Percentiles rank a stretch among this genome's conserved stretches.
Evolutionary conservation across 2,113 vertebrate genomes (phyloP).

Genomic region (Tonatia bakeri): DNA sequence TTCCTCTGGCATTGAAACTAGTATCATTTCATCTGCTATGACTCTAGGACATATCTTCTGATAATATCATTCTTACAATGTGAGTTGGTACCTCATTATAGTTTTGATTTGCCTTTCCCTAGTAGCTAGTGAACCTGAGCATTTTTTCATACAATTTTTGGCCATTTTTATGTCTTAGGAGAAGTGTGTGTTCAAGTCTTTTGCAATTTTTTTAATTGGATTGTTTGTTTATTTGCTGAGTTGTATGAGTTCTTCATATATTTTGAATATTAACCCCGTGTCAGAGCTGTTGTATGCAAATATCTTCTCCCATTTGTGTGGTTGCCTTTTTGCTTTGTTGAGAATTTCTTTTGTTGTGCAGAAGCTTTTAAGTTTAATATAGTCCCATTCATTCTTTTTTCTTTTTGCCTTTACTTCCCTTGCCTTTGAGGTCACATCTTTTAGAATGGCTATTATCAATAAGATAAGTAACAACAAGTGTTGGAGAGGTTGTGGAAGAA

Average conservation of each 20-base stretch:
- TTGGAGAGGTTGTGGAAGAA: background rate
- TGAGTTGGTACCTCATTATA: background rate
- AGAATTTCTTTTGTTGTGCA: background rate
- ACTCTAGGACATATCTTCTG: background rate
- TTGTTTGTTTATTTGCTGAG: background rate
- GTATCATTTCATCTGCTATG: background rate
- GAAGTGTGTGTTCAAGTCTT: background rate
- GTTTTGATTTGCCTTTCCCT: background rate
- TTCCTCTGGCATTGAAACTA: background rate
- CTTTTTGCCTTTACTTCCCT: background rate
- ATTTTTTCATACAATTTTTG: background rate
- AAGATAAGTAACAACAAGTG: background rate
- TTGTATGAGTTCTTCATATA: background rate
- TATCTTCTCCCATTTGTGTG: background rate
- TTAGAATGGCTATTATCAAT: background rate
- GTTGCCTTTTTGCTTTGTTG: background rate
- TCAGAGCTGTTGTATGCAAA: background rate
- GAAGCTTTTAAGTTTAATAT: background rate
- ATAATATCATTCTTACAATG: background rate
- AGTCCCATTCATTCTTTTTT: background rate
- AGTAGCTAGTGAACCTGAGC: background rate
- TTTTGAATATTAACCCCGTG: background rate
- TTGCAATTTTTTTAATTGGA: background rate
- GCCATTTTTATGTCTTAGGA: background rate
- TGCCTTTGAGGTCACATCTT: background rate